Conservation (phyloP, 2,113 vertebrate species). For the Scophthalmus maximus region DNA sequence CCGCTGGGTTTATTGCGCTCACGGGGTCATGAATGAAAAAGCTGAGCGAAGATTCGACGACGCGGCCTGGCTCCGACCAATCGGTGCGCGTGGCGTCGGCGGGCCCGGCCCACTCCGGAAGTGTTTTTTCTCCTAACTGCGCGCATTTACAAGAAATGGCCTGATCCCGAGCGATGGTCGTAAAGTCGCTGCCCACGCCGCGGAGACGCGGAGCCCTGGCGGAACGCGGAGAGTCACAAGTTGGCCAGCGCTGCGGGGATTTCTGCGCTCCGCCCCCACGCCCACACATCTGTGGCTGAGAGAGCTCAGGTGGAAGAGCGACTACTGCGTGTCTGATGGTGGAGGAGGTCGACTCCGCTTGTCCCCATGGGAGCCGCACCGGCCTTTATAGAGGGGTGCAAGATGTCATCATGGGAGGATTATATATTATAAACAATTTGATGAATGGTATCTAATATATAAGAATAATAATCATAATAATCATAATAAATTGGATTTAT, state of each 20-base stretch:
- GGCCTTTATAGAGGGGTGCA: no score
- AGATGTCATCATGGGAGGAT: no score
- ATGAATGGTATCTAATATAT: no score
- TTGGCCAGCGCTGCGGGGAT: constrained; percentile 56
- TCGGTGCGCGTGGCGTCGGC: neutral
- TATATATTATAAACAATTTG: no score
- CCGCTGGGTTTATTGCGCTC: constrained; percentile 37
- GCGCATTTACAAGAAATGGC: constrained; percentile 90
- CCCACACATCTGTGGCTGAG: constrained; percentile 23
- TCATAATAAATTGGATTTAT: no score
- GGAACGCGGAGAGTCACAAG: constrained; percentile 66
- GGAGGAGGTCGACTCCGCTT: no score
- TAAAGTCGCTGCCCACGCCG: constrained; percentile 62
- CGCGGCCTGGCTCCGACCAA: constrained; percentile 58
- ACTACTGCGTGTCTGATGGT: neutral
- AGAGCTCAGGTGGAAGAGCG: neutral
- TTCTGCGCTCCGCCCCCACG: constrained; percentile 38
- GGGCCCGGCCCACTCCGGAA: constrained; percentile 47
- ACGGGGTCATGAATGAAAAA: constrained; percentile 67
- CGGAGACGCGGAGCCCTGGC: constrained; percentile 1
- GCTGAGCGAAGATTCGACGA: constrained; percentile 39
- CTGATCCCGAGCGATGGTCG: constrained; percentile 37
- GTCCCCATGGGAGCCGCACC: no score
- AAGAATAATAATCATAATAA: no score
- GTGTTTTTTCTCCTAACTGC: constrained; percentile 82